phyloP scores from a whole-genome alignment of 2,113 vertebrate genomes.

The Pteronura brasiliensis region DNA sequence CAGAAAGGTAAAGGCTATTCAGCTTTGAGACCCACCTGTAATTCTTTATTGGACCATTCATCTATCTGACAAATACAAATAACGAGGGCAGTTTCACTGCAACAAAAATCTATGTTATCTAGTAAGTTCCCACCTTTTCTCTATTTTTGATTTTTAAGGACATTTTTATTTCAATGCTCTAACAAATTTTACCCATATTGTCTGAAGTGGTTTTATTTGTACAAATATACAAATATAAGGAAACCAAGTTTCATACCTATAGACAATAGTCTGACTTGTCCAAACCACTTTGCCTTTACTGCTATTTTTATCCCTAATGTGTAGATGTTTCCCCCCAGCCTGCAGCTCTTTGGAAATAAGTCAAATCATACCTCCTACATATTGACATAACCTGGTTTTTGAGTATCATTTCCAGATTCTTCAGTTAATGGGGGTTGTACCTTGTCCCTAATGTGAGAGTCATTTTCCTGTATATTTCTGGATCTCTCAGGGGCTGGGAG shows the following conservation, averaged over 20 bases:
- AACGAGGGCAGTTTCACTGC: background rate
- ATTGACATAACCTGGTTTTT: slow-evolving; percentile 30
- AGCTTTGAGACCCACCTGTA: background rate
- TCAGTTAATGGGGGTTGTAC: background rate
- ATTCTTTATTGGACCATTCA: background rate
- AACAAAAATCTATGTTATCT: background rate
- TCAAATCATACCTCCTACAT: slow-evolving; percentile 1
- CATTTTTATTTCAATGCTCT: slow-evolving; percentile 19
- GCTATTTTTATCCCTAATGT: background rate
- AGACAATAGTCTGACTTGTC: slow-evolving; percentile 27
- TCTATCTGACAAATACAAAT: background rate
- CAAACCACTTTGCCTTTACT: slow-evolving; percentile 55
- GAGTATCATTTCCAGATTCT: slow-evolving; percentile 46
- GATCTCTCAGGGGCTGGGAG: slow-evolving; percentile 72
- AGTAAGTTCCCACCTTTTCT: background rate
- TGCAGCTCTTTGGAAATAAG: slow-evolving; percentile 24
- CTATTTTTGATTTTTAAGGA: background rate
- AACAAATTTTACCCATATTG: background rate
- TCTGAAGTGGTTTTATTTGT: slow-evolving; percentile 28
- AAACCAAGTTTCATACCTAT: slow-evolving; percentile 33
- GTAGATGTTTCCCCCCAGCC: background rate
- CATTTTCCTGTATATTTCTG: slow-evolving; percentile 57
- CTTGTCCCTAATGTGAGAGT: slow-evolving; percentile 2
- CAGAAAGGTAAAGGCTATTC: background rate
- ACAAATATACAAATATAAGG: slow-evolving; percentile 30